phyloP scores from a whole-genome alignment of 2,888 invertebrate species.

The Athalia cordata region DNA sequence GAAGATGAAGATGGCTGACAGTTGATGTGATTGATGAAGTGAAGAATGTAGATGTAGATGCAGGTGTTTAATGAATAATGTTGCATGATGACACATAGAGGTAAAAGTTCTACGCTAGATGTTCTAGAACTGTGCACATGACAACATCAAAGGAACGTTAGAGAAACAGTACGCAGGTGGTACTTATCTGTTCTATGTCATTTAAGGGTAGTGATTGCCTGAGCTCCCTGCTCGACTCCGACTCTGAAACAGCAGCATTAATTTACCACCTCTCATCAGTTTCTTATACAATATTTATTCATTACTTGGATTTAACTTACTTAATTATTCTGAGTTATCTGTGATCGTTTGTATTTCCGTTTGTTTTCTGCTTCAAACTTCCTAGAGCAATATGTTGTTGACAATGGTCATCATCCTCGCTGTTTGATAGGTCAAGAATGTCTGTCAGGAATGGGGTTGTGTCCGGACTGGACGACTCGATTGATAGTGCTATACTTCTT shows the following conservation, averaged over 20 bases:
- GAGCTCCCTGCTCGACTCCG: conserved; percentile 31
- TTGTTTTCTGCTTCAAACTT: conserved; percentile 51
- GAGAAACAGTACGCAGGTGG: conserved; percentile 56
- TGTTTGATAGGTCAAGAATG: conserved; percentile 59
- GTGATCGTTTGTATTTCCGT: conserved; percentile 55
- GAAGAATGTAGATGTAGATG: conserved; percentile 48
- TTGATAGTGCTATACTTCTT: conserved; percentile 62
- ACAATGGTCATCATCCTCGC: conserved; percentile 52
- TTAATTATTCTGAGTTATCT: conserved; percentile 53
- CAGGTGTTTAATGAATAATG: conserved; percentile 42
- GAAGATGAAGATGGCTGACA: conserved; percentile 48
- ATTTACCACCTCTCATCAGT: not conserved
- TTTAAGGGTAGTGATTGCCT: conserved; percentile 31
- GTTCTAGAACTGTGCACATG: conserved; percentile 61
- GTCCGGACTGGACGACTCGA: conserved; percentile 56
- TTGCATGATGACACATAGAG: conserved; percentile 44
- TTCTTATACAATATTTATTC: not conserved
- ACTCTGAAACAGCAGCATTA: conserved; percentile 18
- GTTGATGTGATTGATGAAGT: conserved; percentile 43
- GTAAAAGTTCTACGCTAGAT: conserved; percentile 57
- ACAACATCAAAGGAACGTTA: conserved; percentile 64
- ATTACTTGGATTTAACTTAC: not conserved
- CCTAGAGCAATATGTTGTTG: conserved; percentile 50
- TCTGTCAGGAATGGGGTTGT: conserved; percentile 56
- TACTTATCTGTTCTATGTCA: conserved; percentile 62